Evolutionary conservation across 2,797 vertebrate species (phyloP), one percentile per base, ranked within the genome.

Genomic region (Prionace glauca): DNA sequence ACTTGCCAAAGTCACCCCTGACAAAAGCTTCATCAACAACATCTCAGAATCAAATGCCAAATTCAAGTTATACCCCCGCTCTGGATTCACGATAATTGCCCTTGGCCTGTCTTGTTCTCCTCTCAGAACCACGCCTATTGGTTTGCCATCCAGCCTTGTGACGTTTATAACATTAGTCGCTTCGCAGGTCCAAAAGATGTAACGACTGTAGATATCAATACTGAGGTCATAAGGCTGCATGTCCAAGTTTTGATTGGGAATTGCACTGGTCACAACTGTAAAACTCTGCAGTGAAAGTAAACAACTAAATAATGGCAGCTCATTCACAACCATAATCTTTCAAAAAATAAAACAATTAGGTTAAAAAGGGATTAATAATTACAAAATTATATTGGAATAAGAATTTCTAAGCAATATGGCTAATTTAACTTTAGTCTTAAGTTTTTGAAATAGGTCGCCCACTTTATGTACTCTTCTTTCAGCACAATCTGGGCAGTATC

Each of bases 141-240:
- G 96, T 95, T 98, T 98, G 29, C 99, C 99, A 96, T 99, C 99
- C 0, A 98, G 98, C 26, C 98, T 98, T 0, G 99, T 99, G 29
- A 99, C 99, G 0, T 99, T 99, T 97, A 99, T 99, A 95, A 99
- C 99, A 77, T 99, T 99, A 96, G 99, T 99, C 95, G 98, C 98
- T 97, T 99, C 99, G 0, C 98, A 99, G 96, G 99, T 99, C 99
- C 99, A 99, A 97, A 99, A 99, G 98, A 99, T 99, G 96, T 99
- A 99, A 96, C 99, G 99, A 97, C 99, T 99, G 97, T 98, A 99
- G 97, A 99, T 98, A 97, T 99, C 99, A 94, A 99, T 99, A 98
- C 99, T 99, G 96, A 99, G 98, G 96, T 99, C 99, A 4, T 98
- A 99, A 0, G 99, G 98, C 96, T 99, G 99, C 96, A 99, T 98